These are phyloP conservation scores for Tragelaphus buxtoni DNA, from an alignment of 2,113 vertebrate genomes.

Conservation along the genomic window DNA sequence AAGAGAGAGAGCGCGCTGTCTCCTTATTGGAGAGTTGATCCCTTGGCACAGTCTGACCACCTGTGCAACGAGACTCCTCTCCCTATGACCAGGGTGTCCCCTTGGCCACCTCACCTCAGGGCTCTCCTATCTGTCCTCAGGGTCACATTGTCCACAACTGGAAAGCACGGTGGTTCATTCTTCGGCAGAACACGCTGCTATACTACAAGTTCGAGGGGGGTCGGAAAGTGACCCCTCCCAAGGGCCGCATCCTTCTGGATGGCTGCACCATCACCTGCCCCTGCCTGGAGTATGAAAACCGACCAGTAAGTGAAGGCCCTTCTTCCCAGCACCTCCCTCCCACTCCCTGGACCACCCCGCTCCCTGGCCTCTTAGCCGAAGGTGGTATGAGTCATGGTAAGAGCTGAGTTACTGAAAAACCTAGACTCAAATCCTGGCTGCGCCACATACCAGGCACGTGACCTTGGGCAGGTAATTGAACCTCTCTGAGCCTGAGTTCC, in stretches of 20 bases:
- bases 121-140: conserved; percentile 75
- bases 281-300: conserved; percentile 91
- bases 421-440: not conserved
- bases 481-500: not conserved
- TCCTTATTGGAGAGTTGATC: not conserved
- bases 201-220: conserved; percentile 93
- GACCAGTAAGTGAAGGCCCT: conserved; percentile 83
- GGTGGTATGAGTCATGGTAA: not conserved
- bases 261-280: conserved; percentile 91
- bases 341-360: not conserved
- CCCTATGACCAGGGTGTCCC: not conserved
- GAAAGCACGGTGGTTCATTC: conserved; percentile 95
- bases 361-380: not conserved
- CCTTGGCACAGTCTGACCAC: not conserved
- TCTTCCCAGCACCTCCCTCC: not conserved
- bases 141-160: conserved; percentile 96
- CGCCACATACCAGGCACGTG: fast-evolving
- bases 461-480: not conserved
- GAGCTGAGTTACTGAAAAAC: not conserved
- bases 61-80: not conserved
- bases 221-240: conserved; percentile 86
- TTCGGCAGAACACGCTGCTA: conserved; percentile 89
- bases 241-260: conserved; percentile 87
- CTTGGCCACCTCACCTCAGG: not conserved
- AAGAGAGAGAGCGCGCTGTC: not conserved